Percentiles rank a stretch among this genome's conserved stretches.
Evolutionary conservation across 2,113 vertebrate species (phyloP).

Genomic region (Hydrochoerus hydrochaeris): DNA sequence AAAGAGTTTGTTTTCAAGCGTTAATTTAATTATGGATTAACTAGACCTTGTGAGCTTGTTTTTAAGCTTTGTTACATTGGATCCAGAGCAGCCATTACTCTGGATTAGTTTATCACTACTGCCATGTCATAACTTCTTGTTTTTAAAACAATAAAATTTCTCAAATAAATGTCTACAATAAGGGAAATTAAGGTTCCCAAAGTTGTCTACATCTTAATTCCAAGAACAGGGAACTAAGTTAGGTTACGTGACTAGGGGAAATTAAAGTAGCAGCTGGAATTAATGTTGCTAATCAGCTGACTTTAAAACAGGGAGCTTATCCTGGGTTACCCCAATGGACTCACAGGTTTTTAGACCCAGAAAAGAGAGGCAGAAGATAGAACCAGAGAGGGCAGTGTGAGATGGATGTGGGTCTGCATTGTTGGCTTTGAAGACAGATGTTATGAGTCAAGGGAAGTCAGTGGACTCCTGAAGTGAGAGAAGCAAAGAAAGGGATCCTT

Average conservation of each 20-base stretch:
- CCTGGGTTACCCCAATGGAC: not conserved
- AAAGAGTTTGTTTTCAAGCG: not conserved
- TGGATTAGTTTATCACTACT: not conserved
- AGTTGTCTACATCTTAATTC: not conserved
- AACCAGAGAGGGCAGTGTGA: rapidly evolving
- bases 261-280: not conserved
- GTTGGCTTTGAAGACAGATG: not conserved
- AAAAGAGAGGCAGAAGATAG: not conserved
- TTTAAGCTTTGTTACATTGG: not conserved
- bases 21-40: not conserved
- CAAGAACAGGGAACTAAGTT: not conserved
- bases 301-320: not conserved
- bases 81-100: not conserved
- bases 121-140: not conserved
- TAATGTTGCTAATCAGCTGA: not conserved
- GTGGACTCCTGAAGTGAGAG: not conserved
- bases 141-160: not conserved
- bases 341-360: not conserved
- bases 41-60: not conserved
- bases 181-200: not conserved
- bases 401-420: not conserved
- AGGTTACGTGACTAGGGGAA: not conserved
- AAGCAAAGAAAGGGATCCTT: not conserved
- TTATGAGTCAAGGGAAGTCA: not conserved
- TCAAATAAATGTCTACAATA: not conserved